phyloP scores from a whole-genome alignment of 2,113 vertebrate genomes.

The Clarias magur region DNA sequence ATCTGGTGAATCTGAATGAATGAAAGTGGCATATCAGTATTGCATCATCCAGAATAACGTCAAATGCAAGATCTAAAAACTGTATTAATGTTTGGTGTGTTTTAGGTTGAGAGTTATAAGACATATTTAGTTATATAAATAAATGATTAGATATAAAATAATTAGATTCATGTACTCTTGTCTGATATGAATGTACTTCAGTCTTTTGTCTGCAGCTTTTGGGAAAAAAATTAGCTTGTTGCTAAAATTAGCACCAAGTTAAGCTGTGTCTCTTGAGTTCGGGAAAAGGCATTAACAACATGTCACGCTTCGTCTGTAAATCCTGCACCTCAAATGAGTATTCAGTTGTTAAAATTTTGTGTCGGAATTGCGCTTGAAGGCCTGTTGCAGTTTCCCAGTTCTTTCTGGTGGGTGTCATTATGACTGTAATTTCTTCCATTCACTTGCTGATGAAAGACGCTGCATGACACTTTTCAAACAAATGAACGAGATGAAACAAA shows the following conservation, averaged over 20 bases:
- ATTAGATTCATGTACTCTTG: too few species aligned
- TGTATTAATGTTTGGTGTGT: neutral
- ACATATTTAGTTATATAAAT: too few species aligned
- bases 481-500: neutral
- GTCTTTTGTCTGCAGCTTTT: neutral
- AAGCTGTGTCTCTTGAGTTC: neutral
- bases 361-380: neutral
- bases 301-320: neutral
- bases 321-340: neutral
- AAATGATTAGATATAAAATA: too few species aligned
- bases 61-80: neutral
- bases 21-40: neutral
- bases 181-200: neutral
- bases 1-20: too few species aligned
- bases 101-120: neutral
- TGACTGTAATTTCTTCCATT: neutral
- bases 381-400: neutral
- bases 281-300: neutral
- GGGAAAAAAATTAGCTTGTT: neutral
- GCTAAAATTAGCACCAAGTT: neutral
- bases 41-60: neutral
- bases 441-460: neutral
- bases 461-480: neutral
- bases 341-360: neutral
- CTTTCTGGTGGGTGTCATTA: neutral